Evolutionary conservation across 2,113 vertebrate species (phyloP).

Genomic region (Isichthys henryi): DNA sequence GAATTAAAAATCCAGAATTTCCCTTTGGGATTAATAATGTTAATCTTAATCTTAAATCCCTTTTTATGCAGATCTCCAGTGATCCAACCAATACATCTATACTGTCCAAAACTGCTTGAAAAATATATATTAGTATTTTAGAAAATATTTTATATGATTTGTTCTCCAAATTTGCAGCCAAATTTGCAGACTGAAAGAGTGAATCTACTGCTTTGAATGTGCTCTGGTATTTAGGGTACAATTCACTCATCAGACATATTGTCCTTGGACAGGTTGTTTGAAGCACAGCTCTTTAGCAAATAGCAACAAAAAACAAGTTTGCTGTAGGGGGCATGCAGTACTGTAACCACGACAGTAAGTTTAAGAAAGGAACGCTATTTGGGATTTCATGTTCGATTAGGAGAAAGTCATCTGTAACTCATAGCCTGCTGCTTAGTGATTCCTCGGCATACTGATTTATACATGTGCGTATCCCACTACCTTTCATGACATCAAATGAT

Average conservation of each 20-base stretch:
- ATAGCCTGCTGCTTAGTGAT: not conserved
- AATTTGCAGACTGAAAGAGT: not conserved
- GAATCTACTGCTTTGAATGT: not conserved
- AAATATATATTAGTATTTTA: not conserved
- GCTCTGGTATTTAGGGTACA: not conserved
- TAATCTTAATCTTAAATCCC: not conserved
- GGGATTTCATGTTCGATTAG: not conserved
- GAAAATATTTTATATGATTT: not conserved
- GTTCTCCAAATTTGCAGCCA: not conserved
- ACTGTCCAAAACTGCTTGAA: not conserved
- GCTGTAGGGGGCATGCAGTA: not conserved
- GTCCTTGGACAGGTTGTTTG: not conserved
- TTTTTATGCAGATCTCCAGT: not conserved
- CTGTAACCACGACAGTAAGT: not conserved
- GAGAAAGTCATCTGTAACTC: not conserved
- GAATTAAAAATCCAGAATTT: not conserved
- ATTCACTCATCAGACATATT: not conserved
- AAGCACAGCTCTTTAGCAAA: not conserved
- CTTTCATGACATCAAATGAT: not conserved
- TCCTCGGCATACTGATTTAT: not conserved
- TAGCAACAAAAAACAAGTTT: not conserved
- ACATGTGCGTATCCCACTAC: not conserved
- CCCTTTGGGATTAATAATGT: not conserved
- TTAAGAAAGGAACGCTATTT: not conserved
- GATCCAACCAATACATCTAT: not conserved